Conservation (phyloP, 1,140 invertebrate genomes). For the Antheraea pernyi region DNA sequence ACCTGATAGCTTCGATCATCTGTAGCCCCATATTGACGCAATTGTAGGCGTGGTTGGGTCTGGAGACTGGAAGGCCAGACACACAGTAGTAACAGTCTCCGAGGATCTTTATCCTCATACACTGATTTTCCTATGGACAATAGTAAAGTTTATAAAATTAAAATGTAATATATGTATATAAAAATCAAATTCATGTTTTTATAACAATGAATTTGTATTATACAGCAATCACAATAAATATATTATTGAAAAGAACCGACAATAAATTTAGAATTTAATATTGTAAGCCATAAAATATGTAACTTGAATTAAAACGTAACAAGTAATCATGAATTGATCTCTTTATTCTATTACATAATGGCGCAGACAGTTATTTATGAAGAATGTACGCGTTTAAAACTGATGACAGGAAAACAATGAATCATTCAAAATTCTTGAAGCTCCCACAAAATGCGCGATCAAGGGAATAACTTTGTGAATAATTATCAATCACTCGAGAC, state of each 20-base stretch:
- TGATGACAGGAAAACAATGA: not conserved
- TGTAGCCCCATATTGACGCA: constrained; percentile 98
- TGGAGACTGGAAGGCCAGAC: constrained; percentile 93
- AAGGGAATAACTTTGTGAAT: not conserved
- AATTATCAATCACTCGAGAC: not conserved
- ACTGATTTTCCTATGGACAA: constrained; percentile 91
- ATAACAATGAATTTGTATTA: too few relatives aligned
- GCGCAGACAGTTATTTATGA: not conserved
- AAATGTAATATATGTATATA: not conserved
- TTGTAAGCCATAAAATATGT: too few relatives aligned
- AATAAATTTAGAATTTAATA: too few relatives aligned
- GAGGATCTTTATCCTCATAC: constrained; percentile 96
- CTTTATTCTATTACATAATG: too few relatives aligned
- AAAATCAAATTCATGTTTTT: too few relatives aligned
- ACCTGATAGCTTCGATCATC: constrained; percentile 98
- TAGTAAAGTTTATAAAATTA: not conserved
- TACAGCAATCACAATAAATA: too few relatives aligned
- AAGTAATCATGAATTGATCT: too few relatives aligned
- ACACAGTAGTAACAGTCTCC: constrained; percentile 99
- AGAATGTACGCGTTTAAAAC: not conserved
- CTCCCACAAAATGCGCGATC: not conserved
- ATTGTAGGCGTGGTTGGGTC: constrained; percentile 96
- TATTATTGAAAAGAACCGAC: too few relatives aligned
- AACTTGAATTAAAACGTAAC: too few relatives aligned
- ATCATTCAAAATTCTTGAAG: not conserved